phyloP scores from a whole-genome alignment of 2,113 vertebrate species.

The Fregata magnificens region DNA sequence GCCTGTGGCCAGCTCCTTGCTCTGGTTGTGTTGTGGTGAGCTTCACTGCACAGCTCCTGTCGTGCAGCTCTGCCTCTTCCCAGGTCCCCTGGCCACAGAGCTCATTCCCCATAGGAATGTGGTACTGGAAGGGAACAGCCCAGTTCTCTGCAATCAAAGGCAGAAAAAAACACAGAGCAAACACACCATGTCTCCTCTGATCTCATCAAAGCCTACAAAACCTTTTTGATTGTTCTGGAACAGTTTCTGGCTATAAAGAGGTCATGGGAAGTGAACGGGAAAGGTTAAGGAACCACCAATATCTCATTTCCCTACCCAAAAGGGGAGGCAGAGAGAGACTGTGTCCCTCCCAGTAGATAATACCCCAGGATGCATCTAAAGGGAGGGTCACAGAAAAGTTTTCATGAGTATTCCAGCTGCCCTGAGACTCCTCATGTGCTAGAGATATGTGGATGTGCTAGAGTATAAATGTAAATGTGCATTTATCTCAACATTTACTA shows the following conservation, averaged over 20 bases:
- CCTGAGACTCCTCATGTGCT: not conserved
- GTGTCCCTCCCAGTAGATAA: not conserved
- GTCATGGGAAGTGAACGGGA: not conserved
- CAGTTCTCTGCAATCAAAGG: not conserved
- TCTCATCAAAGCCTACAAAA: not conserved
- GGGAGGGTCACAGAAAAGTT: not conserved
- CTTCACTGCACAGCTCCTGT: not conserved
- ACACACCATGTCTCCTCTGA: not conserved
- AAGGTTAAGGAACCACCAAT: not conserved
- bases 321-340: not conserved
- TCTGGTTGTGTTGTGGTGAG: not conserved
- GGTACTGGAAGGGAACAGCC: not conserved
- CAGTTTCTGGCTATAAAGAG: not conserved
- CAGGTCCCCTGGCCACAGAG: accelerated
- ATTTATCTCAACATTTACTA: not conserved
- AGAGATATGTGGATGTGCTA: not conserved
- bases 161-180: not conserved
- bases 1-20: not conserved
- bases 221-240: not conserved
- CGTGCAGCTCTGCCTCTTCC: not conserved
- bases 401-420: not conserved
- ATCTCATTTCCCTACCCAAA: not conserved
- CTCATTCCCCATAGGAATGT: not conserved
- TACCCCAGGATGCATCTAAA: not conserved
- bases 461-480: not conserved